Evolutionary conservation across 2,888 invertebrate species (phyloP).

Genomic region (Philopedon plagiatum): DNA sequence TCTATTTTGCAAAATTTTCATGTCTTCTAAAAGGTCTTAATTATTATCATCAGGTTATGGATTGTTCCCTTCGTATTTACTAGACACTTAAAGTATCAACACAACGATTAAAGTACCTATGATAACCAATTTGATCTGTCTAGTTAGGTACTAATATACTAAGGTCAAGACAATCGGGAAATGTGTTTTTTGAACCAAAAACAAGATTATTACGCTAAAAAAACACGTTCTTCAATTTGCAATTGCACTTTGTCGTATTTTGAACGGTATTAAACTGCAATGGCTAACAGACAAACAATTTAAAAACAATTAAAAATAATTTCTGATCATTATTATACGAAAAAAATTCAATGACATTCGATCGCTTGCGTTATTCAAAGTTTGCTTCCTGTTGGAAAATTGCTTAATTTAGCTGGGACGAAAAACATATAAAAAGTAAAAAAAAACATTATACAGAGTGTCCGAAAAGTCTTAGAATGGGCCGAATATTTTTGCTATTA

Average conservation of each 20-base stretch:
- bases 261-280: background rate
- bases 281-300: background rate
- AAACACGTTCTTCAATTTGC: background rate
- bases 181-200: background rate
- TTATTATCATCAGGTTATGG: no score
- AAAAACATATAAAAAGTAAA: background rate
- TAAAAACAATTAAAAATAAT: slow-evolving; percentile 7
- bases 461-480: no score
- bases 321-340: background rate
- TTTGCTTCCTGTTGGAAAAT: background rate
- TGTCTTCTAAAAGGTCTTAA: no score
- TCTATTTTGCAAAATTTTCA: no score
- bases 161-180: no score
- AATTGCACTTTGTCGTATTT: background rate
- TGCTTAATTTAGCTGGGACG: background rate
- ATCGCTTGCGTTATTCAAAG: background rate
- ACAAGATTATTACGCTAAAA: background rate
- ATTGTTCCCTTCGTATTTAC: no score
- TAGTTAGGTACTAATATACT: no score
- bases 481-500: no score
- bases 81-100: no score
- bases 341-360: background rate
- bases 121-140: no score
- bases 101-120: no score
- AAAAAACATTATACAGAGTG: no score